Percentiles rank a stretch among this genome's conserved stretches.
These are phyloP conservation scores for Dendroctonus ponderosae DNA, from an alignment of 1,140 invertebrate species.

Conservation along the genomic window DNA sequence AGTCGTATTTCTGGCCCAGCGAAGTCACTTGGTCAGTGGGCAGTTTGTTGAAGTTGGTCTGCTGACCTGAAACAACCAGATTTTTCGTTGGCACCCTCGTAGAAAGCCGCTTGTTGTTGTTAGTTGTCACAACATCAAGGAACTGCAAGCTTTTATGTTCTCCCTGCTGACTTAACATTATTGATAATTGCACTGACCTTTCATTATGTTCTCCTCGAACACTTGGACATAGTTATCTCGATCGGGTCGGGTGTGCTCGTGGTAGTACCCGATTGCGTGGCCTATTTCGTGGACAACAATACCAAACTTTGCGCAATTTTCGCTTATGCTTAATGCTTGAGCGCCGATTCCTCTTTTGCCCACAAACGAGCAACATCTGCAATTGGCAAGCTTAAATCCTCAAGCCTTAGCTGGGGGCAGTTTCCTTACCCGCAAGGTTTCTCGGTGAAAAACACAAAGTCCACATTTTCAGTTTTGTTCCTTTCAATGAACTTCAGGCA, in stretches of 20 bases:
- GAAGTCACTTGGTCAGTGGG: constrained; percentile 95
- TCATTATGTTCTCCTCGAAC: constrained; percentile 91
- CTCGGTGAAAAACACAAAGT: constrained; percentile 36
- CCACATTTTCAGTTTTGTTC: constrained; percentile 22
- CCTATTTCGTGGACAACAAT: constrained; percentile 57
- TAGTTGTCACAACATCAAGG: neutral
- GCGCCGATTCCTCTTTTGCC: constrained; percentile 44
- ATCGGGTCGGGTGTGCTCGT: constrained; percentile 96
- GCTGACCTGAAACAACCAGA: constrained; percentile 73
- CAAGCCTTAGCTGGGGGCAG: neutral
- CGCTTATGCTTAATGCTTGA: constrained; percentile 43
- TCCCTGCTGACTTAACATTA: neutral
- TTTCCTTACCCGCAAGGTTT: constrained; percentile 26
- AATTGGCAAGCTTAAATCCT: neutral
- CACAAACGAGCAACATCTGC: constrained; percentile 47
- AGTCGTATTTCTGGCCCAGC: constrained; percentile 92
- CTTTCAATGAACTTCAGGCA: constrained; percentile 33
- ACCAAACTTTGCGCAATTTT: constrained; percentile 46
- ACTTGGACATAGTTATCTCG: constrained; percentile 90
- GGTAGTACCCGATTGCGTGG: constrained; percentile 85
- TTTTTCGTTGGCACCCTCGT: neutral
- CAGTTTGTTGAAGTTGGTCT: constrained; percentile 98
- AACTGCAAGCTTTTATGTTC: neutral
- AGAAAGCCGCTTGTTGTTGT: neutral
- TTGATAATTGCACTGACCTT: constrained; percentile 61